Percentiles rank a stretch among this genome's conserved stretches.
These are phyloP conservation scores for Melitaea athalia DNA, from an alignment of 2,888 invertebrate genomes.

Conservation along the genomic window DNA sequence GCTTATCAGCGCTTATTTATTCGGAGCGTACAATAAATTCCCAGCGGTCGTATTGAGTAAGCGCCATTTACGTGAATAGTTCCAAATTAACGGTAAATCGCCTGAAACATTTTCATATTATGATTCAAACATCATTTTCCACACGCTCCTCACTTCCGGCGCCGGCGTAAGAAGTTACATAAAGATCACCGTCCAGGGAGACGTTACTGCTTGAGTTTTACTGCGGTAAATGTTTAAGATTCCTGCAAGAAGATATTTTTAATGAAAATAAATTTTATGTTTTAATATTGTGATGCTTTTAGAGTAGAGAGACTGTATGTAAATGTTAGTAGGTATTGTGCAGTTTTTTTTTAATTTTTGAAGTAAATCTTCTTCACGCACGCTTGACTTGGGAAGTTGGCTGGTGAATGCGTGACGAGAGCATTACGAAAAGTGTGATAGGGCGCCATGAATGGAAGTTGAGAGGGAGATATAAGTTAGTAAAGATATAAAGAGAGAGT, in stretches of 20 bases:
- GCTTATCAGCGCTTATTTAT: slow-evolving; percentile 3
- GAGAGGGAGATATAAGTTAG: too few relatives aligned
- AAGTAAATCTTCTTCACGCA: too few relatives aligned
- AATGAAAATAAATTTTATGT: too few relatives aligned
- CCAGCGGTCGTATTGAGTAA: slow-evolving; percentile 13
- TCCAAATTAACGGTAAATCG: slow-evolving; percentile 29
- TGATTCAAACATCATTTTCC: slow-evolving; percentile 12
- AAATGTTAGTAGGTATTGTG: neutral
- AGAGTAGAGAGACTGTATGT: neutral
- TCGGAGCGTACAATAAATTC: slow-evolving; percentile 10
- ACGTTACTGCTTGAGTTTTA: neutral
- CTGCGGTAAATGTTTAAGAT: neutral
- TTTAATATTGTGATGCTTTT: neutral
- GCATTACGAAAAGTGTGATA: too few relatives aligned
- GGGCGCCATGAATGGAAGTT: too few relatives aligned
- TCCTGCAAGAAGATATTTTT: neutral
- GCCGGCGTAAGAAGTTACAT: too few relatives aligned
- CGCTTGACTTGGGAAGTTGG: too few relatives aligned
- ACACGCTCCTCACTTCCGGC: neutral
- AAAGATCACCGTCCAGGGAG: neutral
- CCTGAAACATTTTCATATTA: slow-evolving; percentile 14
- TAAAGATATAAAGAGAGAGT: too few relatives aligned
- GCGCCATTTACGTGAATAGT: slow-evolving; percentile 29
- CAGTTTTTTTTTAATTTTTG: too few relatives aligned
- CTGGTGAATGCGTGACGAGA: too few relatives aligned